Percentiles rank a stretch among this genome's conserved stretches.
Conservation (phyloP, 2,797 vertebrate genomes). For the Varecia variegata region DNA sequence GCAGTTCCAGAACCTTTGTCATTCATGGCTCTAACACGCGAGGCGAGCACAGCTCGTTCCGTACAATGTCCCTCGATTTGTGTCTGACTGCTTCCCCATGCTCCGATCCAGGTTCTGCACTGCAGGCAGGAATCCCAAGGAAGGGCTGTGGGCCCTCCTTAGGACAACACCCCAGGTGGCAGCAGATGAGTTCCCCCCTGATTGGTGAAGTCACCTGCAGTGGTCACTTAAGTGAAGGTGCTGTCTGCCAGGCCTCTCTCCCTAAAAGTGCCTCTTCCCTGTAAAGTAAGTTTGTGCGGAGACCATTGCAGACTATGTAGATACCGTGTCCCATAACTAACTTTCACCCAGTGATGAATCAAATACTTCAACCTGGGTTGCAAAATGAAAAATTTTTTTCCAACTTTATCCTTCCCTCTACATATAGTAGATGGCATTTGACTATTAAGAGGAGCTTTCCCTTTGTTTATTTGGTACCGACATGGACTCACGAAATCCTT, state of each 20-base stretch:
- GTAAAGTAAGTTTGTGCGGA: background rate
- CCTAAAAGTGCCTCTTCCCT: background rate
- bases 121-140: background rate
- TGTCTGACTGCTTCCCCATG: background rate
- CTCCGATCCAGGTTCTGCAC: background rate
- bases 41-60: background rate
- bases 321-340: background rate
- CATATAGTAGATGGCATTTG: background rate
- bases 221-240: background rate
- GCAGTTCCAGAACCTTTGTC: background rate
- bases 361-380: background rate
- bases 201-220: background rate
- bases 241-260: background rate
- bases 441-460: background rate
- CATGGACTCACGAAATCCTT: background rate
- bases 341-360: background rate
- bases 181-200: fast-evolving
- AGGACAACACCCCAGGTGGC: background rate
- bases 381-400: background rate
- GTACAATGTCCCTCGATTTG: background rate
- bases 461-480: background rate
- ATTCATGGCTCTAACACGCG: fast-evolving
- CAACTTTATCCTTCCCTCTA: background rate
- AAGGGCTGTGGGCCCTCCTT: background rate
- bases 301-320: background rate